Evolutionary conservation across 1,140 invertebrate species (phyloP), one percentile per base, ranked within the genome.

Genomic region (Schlechtendalia chinensis): DNA sequence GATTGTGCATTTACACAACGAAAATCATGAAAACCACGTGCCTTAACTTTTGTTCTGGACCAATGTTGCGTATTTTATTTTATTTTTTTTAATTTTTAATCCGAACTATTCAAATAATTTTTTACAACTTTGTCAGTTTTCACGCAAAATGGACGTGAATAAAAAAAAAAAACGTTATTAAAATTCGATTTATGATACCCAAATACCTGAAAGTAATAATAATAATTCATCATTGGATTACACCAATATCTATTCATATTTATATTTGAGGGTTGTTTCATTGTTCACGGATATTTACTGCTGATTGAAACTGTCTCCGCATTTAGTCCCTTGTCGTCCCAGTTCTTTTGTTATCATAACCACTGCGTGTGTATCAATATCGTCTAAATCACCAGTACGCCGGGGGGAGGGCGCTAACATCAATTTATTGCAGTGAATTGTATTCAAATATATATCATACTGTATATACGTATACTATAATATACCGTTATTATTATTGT

Each of bases 231-330:
- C 75, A 63, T 61, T 14, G 56, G 75, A 61, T 79, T 79, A 58
- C 32, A 32, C 10, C 10, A 17, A 75, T 45, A 56, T 19, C 24
- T 74, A 75, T 75, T 39, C 54, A 24, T 24, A 27, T 32, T 39
- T 39, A 59, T 58, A 22, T 72, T 54, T 24, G 54, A 58, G 29
- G 53, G 53, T 61, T 29, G 32, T 79, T 47, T 11, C 39, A 79
- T 79, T 79, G 75, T 79, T 79, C 75, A 39, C 22, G 32, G 58
- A 79, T 79, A 79, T 79, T 79, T 79, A 79, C 75, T 79, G 75
- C 75, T 79, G 75, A 79, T 79, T 79, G 75, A 79, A 79, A 79
- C 75, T 63, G 56, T 79, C 45, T 79, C 75, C 39, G 10, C 10
- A 47, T 54, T 71, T 47, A 71, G 65, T 69, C 39, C 65, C 32